A percentile compares a stretch with the other conserved stretches of the same genome.
Evolutionary conservation across 1,140 invertebrate species (phyloP).

Genomic region (Zaprionus africanus): DNA sequence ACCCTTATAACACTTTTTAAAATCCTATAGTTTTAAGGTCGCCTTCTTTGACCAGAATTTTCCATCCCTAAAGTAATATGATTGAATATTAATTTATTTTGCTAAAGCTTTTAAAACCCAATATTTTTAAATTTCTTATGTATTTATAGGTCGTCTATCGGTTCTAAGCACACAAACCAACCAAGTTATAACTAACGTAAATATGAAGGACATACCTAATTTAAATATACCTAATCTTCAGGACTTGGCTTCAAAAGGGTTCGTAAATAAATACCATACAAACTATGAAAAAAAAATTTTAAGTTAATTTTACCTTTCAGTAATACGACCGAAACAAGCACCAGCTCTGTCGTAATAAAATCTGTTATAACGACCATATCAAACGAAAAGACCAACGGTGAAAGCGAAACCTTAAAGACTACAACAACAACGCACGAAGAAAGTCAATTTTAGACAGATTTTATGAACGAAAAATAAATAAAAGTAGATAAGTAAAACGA

Average conservation of each 20-base stretch:
- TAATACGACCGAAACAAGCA: constrained; percentile 78
- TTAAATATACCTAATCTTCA: constrained; percentile 74
- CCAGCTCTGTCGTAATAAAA: constrained; percentile 83
- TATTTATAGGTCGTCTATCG: constrained; percentile 75
- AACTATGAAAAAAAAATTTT: background rate
- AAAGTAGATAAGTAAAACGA: background rate
- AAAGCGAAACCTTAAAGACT: constrained; percentile 69
- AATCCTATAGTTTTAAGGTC: constrained; percentile 34
- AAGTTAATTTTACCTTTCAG: constrained; percentile 40
- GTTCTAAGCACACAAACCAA: constrained; percentile 83
- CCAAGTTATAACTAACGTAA: constrained; percentile 73
- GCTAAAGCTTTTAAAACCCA: background rate
- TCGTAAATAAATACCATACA: background rate
- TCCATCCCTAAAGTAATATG: constrained; percentile 40
- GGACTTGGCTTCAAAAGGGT: constrained; percentile 77
- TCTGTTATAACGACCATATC: constrained; percentile 83
- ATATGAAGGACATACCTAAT: constrained; percentile 78
- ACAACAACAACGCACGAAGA: constrained; percentile 75
- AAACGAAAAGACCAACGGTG: constrained; percentile 80
- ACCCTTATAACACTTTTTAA: constrained; percentile 24
- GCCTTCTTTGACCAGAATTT: constrained; percentile 17
- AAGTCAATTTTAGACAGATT: constrained; percentile 72
- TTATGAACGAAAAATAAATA: background rate
- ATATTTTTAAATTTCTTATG: background rate
- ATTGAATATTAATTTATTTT: background rate